These are phyloP conservation scores for Chelon labrosus DNA, from an alignment of 2,797 vertebrate genomes.

Conservation along the genomic window DNA sequence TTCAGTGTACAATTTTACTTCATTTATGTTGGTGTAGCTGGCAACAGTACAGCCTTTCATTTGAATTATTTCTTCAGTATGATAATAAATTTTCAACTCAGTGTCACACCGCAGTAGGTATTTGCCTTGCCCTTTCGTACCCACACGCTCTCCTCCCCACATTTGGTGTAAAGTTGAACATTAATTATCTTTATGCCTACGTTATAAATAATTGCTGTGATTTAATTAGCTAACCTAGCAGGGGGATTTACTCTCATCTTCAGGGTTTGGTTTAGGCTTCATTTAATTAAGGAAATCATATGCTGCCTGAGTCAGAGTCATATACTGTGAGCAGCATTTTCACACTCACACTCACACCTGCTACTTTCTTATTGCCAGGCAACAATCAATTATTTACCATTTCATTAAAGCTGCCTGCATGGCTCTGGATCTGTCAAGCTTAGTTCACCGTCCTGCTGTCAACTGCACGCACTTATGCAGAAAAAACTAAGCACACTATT, in stretches of 20 bases:
- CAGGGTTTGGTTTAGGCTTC: slow-evolving; percentile 42
- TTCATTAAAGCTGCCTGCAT: slow-evolving; percentile 60
- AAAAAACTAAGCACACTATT: slow-evolving; percentile 36
- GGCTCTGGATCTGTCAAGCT: slow-evolving; percentile 46
- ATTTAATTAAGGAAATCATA: slow-evolving; percentile 64
- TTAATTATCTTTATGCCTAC: slow-evolving; percentile 55
- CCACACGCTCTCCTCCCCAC: background rate
- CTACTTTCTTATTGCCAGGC: slow-evolving; percentile 51
- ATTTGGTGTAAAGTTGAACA: slow-evolving; percentile 51
- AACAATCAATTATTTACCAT: slow-evolving; percentile 73
- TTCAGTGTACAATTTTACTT: slow-evolving; percentile 53
- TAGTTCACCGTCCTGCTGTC: slow-evolving; percentile 28
- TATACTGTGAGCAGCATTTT: slow-evolving; percentile 26
- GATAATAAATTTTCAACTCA: slow-evolving; percentile 14
- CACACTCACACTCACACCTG: slow-evolving; percentile 53
- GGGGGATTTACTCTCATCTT: slow-evolving; percentile 50
- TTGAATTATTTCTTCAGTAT: background rate
- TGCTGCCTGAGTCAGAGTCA: slow-evolving; percentile 24
- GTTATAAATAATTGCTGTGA: slow-evolving; percentile 66
- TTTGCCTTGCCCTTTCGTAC: background rate
- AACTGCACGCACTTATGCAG: slow-evolving; percentile 12
- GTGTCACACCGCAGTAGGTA: background rate
- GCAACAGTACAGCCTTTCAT: slow-evolving; percentile 9
- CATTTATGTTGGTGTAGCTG: slow-evolving; percentile 41
- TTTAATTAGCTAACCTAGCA: slow-evolving; percentile 65